phyloP scores from a whole-genome alignment of 2,797 vertebrate species.

The Tokudaia tokunoshimensis region DNA sequence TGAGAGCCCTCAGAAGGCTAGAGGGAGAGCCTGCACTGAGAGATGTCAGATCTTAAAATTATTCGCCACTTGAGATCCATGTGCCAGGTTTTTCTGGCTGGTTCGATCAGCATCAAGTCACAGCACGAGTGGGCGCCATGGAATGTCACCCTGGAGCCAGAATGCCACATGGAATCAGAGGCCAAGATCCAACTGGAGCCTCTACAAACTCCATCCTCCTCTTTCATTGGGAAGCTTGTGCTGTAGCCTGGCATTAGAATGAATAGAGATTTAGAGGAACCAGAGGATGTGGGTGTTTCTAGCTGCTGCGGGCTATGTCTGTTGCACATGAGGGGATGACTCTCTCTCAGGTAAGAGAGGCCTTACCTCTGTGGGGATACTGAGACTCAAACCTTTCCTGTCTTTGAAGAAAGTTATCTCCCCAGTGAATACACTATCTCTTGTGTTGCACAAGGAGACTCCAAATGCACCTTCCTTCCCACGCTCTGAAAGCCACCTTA shows the following conservation, averaged over 20 bases:
- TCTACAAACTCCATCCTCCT: not conserved
- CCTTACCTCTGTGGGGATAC: not conserved
- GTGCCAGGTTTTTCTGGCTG: not conserved
- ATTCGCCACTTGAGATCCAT: not conserved
- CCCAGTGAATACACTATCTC: not conserved
- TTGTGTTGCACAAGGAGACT: not conserved
- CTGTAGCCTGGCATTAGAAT: no score
- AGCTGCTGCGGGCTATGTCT: not conserved
- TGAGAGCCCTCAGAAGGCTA: not conserved
- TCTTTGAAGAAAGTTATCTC: not conserved
- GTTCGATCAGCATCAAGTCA: not conserved
- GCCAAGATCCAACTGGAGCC: not conserved
- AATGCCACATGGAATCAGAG: not conserved
- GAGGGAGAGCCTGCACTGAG: not conserved
- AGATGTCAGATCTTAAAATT: not conserved
- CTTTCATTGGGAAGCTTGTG: no score
- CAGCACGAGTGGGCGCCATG: not conserved
- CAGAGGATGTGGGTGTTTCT: no score
- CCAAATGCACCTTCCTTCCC: not conserved
- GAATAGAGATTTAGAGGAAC: not conserved
- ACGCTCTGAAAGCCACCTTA: no score
- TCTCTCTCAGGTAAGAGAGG: not conserved
- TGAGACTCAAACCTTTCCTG: not conserved
- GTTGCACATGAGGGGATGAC: no score
- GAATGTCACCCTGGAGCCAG: not conserved